A percentile compares a stretch with the other conserved stretches of the same genome.
These are phyloP conservation scores for Danio aesculapii DNA, from an alignment of 2,797 vertebrate genomes.

Conservation along the genomic window DNA sequence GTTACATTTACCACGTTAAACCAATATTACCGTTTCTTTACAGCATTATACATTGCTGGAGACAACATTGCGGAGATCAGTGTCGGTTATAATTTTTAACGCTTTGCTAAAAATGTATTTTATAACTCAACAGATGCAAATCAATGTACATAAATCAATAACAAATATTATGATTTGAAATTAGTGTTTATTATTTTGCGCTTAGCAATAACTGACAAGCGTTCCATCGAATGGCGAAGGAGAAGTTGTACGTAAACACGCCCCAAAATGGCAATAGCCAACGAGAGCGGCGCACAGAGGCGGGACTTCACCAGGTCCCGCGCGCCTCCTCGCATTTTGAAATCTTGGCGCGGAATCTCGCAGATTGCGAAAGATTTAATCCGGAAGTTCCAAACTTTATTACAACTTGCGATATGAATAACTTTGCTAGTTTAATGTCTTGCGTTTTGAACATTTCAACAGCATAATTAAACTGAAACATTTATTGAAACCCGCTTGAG, in stretches of 20 bases:
- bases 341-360: slow-evolving; percentile 82
- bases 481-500: background rate
- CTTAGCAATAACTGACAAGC: slow-evolving; percentile 74
- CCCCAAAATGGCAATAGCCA: slow-evolving; percentile 66
- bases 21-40: slow-evolving; percentile 57
- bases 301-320: slow-evolving; percentile 73
- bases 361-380: slow-evolving; percentile 31
- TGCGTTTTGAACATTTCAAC: background rate
- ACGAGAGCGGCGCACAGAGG: slow-evolving; percentile 61
- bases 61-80: slow-evolving; percentile 34
- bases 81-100: background rate
- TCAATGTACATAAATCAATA: slow-evolving; percentile 25
- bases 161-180: slow-evolving; percentile 53
- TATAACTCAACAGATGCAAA: background rate
- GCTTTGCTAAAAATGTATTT: background rate
- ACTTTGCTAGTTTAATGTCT: accelerated
- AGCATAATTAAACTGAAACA: background rate
- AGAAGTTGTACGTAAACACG: slow-evolving; percentile 57
- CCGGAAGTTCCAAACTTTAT: slow-evolving; percentile 38
- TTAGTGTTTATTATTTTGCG: background rate
- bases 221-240: slow-evolving; percentile 64
- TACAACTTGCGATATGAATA: background rate
- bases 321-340: slow-evolving; percentile 74
- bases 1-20: background rate
- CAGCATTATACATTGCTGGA: slow-evolving; percentile 35